Percentiles rank a stretch among this genome's conserved stretches.
Evolutionary conservation across 2,888 invertebrate genomes (phyloP).

Genomic region (Lymantria monacha): DNA sequence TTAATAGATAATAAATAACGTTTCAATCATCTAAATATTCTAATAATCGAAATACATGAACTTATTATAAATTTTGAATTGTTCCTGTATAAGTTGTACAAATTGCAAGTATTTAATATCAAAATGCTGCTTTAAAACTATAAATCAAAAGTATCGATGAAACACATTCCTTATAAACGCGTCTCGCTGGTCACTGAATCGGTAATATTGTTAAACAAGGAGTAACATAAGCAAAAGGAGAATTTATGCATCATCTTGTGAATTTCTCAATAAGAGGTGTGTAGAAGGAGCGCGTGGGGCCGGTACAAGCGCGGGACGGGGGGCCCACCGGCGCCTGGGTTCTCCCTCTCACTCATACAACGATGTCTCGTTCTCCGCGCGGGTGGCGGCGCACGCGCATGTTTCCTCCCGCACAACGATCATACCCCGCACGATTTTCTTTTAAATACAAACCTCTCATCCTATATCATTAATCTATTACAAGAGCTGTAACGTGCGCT

Average conservation of each 20-base stretch:
- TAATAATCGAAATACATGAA: no score
- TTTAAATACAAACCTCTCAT: conserved; percentile 68
- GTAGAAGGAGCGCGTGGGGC: conserved; percentile 63
- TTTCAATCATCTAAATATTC: no score
- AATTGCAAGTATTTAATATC: background rate
- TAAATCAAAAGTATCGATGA: conserved; percentile 18
- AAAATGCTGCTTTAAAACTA: background rate
- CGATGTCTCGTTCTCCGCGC: conserved; percentile 47
- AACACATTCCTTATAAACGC: conserved; percentile 59
- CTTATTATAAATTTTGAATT: no score
- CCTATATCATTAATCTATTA: conserved; percentile 81
- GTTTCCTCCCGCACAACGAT: conserved; percentile 40
- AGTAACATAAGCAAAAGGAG: conserved; percentile 75
- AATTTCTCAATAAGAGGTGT: conserved; percentile 79
- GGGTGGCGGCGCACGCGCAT: conserved; percentile 48
- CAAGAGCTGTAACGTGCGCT: conserved; percentile 57
- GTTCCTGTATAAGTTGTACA: no score
- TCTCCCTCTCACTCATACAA: conserved; percentile 47
- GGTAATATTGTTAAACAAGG: conserved; percentile 79
- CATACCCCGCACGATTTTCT: conserved; percentile 49
- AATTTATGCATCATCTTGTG: conserved; percentile 75
- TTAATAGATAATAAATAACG: no score
- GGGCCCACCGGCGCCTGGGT: conserved; percentile 39
- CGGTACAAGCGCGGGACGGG: conserved; percentile 39
- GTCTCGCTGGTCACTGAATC: conserved; percentile 73